Evolutionary conservation across 1,140 invertebrate species (phyloP).

Genomic region (Pogonognathellus flavescens): DNA sequence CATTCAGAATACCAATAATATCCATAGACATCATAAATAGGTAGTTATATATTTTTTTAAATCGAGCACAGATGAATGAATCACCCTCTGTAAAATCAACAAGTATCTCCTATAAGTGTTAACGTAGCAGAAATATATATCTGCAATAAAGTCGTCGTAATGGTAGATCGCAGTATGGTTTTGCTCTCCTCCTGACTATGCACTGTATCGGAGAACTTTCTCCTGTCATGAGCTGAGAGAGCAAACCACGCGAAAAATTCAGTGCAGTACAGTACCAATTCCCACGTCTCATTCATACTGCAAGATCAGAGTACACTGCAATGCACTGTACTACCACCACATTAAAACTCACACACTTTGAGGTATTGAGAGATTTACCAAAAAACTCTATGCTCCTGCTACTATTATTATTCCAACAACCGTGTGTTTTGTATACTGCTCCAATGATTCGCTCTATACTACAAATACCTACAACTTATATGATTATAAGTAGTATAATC

Average conservation of each 20-base stretch:
- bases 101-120: not conserved
- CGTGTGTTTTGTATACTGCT: not conserved
- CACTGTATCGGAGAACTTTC: constrained; percentile 46
- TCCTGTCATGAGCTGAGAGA: constrained; percentile 52
- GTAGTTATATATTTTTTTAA: too few species aligned
- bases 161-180: constrained; percentile 16
- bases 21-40: too few species aligned
- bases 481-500: too few species aligned
- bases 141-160: not conserved
- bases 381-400: not conserved
- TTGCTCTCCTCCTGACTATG: constrained; percentile 41
- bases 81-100: constrained; percentile 11
- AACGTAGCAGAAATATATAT: constrained; percentile 11
- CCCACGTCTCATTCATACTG: not conserved
- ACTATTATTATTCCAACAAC: not conserved
- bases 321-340: not conserved
- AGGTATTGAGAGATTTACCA: constrained; percentile 20
- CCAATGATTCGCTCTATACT: not conserved
- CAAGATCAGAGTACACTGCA: not conserved
- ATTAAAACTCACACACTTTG: not conserved
- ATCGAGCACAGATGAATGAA: too few species aligned
- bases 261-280: not conserved
- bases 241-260: constrained; percentile 46
- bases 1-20: too few species aligned
- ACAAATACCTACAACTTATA: too few species aligned